phyloP scores from a whole-genome alignment of 2,113 vertebrate species.

The Sapajus apella region DNA sequence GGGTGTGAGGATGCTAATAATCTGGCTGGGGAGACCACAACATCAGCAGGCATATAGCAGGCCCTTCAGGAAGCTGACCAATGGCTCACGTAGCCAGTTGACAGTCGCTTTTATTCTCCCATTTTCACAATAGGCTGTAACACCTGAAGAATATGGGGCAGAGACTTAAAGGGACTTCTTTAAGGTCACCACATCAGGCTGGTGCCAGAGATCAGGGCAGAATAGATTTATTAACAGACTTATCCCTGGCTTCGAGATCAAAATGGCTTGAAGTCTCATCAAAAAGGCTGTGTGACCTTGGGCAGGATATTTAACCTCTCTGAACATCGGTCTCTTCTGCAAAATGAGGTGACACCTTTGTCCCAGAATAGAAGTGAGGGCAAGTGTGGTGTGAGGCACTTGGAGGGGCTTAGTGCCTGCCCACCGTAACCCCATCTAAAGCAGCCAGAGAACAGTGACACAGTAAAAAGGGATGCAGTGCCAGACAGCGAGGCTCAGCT shows the following conservation, averaged over 20 bases:
- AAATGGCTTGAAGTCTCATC: neutral
- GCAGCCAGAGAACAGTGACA: neutral
- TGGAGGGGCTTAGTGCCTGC: neutral
- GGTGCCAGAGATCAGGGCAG: neutral
- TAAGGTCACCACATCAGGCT: neutral
- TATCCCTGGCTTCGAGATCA: neutral
- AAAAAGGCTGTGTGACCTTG: slow-evolving; percentile 1
- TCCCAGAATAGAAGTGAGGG: neutral
- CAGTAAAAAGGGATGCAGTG: neutral
- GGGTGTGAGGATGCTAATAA: neutral
- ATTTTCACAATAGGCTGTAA: neutral
- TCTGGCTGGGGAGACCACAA: neutral
- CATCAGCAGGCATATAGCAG: neutral
- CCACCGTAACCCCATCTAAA: neutral
- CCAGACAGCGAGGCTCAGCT: neutral
- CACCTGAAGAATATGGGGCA: neutral
- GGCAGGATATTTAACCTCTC: slow-evolving; percentile 3
- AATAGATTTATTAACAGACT: neutral
- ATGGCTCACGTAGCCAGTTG: neutral
- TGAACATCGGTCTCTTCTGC: neutral
- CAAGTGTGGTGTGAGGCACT: neutral
- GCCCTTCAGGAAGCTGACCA: neutral
- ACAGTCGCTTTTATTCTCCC: neutral
- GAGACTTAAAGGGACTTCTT: neutral
- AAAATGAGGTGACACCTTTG: neutral